Base-by-base conservation (phyloP, 2,888 invertebrate species). In the Melanotus villosus region DNA sequence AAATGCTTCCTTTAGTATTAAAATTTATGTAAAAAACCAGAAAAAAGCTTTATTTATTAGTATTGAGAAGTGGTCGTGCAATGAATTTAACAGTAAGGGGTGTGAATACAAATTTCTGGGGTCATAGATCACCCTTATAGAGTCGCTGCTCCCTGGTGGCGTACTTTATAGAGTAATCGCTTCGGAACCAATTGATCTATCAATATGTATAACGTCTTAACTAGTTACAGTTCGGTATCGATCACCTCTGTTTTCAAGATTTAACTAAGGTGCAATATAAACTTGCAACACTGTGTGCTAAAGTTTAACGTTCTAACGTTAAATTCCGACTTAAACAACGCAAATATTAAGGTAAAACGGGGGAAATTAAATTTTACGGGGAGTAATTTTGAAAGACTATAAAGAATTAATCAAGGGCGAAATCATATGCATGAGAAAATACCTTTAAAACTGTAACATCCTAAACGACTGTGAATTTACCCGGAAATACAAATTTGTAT, bases 131-230 rank as follows among this genome's bases (percentile, higher is more conserved):
- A 80, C 81, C 79, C 79, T 79, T 77, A 78, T 76, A 78, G 74
- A 79, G 75, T 76, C 72, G 69, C 69, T 75, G 60, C 70, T 80
- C 82, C 80, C 81, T 70, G 62, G 79, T 76, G 83, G 78, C 78
- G 70, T 79, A 82, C 81, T 83, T 84, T 83, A 84, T 83, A 81
- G 80, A 80, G 84, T 84, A 84, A 84, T 84, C 83, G 83, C 78
- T 81, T 78, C 82, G 83, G 83, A 83, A 83, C 84, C 83, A 84
- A 84, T 84, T 84, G 84, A 83, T 83, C 82, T 80, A 84, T 84
- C 83, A 84, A 84, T 84, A 84, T 84, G 84, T 84, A 84, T 84
- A 84, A 83, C 81, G 57, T 68, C 62, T 68, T 68, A 68, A 68
- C 68, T 63, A 62, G 67, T 68, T 47, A 58, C 38, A 43, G 47